A percentile compares a stretch with the other conserved stretches of the same genome.
Evolutionary conservation across 2,888 invertebrate genomes (phyloP).

Genomic region (Athalia circularis): DNA sequence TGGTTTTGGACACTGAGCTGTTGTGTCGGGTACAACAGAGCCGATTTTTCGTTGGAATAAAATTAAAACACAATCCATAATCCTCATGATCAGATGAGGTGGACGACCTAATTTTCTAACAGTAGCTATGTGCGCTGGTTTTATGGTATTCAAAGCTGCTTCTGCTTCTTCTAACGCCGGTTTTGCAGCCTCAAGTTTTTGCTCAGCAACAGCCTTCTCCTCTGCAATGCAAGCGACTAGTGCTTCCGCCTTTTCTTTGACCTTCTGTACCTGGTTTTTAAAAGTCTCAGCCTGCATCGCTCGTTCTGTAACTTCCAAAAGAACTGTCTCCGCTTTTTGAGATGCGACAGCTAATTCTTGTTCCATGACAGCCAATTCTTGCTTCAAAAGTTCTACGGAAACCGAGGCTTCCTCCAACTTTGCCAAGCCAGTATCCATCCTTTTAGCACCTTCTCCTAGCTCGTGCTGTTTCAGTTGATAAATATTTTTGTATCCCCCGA

Average conservation of each 20-base stretch:
- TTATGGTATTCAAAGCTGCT: slow-evolving; percentile 95
- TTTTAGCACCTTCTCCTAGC: slow-evolving; percentile 89
- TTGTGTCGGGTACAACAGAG: slow-evolving; percentile 86
- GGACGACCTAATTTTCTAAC: slow-evolving; percentile 96
- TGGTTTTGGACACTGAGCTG: slow-evolving; percentile 91
- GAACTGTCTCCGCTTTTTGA: slow-evolving; percentile 91
- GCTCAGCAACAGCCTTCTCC: slow-evolving; percentile 94
- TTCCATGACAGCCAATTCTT: slow-evolving; percentile 95
- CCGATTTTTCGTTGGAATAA: slow-evolving; percentile 91
- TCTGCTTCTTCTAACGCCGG: slow-evolving; percentile 97
- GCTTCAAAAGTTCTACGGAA: slow-evolving; percentile 93
- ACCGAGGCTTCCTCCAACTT: slow-evolving; percentile 96
- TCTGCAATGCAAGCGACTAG: slow-evolving; percentile 90
- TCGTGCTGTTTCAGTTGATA: slow-evolving; percentile 93
- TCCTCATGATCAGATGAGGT: slow-evolving; percentile 97
- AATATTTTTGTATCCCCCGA: slow-evolving; percentile 95
- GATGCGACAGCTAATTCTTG: slow-evolving; percentile 94
- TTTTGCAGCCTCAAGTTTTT: slow-evolving; percentile 95
- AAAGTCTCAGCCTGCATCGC: slow-evolving; percentile 97
- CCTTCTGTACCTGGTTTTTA: slow-evolving; percentile 96
- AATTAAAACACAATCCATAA: slow-evolving; percentile 97
- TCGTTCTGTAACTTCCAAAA: slow-evolving; percentile 93
- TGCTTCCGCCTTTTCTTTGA: slow-evolving; percentile 96
- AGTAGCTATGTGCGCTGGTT: slow-evolving; percentile 96
- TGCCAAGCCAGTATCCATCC: slow-evolving; percentile 97